Conservation (phyloP, 2,797 vertebrate species). For the Macroramphosus scolopax region DNA sequence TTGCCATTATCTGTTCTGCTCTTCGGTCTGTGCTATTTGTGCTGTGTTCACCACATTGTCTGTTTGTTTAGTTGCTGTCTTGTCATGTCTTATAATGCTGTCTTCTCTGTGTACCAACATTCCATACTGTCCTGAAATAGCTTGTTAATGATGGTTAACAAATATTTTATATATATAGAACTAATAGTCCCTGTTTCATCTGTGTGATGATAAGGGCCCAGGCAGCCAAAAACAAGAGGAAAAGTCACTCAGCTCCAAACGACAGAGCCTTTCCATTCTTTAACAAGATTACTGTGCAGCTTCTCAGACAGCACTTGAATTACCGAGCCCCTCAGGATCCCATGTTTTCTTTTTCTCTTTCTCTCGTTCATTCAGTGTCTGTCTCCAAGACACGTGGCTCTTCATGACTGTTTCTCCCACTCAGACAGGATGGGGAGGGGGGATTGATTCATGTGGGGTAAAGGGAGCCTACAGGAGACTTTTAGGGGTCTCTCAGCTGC, state of each 20-base stretch:
- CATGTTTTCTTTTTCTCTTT: slow-evolving; percentile 41
- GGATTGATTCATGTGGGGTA: slow-evolving; percentile 36
- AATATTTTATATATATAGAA: background rate
- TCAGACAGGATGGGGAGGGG: slow-evolving; percentile 21
- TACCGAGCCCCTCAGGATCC: slow-evolving; percentile 51
- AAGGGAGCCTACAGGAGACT: slow-evolving; percentile 52
- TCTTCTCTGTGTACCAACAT: too few relatives aligned
- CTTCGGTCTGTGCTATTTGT: too few relatives aligned
- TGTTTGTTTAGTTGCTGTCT: too few relatives aligned
- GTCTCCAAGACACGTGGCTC: slow-evolving; percentile 69
- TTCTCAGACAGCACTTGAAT: slow-evolving; percentile 54
- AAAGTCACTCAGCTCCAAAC: slow-evolving; percentile 42
- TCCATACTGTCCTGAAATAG: too few relatives aligned
- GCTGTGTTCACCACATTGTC: too few relatives aligned
- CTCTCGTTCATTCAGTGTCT: slow-evolving; percentile 44
- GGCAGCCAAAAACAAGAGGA: slow-evolving; percentile 34
- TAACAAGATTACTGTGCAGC: slow-evolving; percentile 56
- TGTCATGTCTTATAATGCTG: too few relatives aligned
- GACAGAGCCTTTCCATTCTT: slow-evolving; percentile 42
- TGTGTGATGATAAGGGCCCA: slow-evolving; percentile 22
- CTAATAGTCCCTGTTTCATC: slow-evolving; percentile 17
- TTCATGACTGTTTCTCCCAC: slow-evolving; percentile 50
- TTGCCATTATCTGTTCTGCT: too few relatives aligned
- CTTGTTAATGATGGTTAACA: background rate
- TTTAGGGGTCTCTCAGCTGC: slow-evolving; percentile 54